Base-by-base conservation (phyloP, 2,797 vertebrate species). In the Botia almorhae region DNA sequence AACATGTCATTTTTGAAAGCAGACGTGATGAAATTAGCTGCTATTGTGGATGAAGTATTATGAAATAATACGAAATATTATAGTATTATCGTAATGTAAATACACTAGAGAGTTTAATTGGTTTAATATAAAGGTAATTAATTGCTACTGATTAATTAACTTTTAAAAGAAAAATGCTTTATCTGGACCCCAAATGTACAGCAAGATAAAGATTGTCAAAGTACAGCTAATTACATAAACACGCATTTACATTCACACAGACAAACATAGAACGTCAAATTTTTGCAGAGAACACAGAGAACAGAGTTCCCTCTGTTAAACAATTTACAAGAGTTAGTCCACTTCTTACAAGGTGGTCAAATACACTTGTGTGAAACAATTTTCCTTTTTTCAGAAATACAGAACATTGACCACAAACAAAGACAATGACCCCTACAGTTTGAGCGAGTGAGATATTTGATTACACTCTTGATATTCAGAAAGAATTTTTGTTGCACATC, bases 281-380 rank as follows among this genome's bases (percentile, higher is more conserved):
- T 69, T 17, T 60, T 69, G 14, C 26, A 21, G 53, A 69, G 36
- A 78, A 60, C 68, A 70, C 12, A 33, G 0, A 61, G 56, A 56
- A 70, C 12, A 33, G 0, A 61, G 56, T 78, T 23, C 55, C 10
- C 10, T 60, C 21, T 46, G 6, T 68, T 29, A 69, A 69, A 69
- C 36, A 69, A 56, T 33, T 33, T 55, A 55, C 10, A 1, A 16
- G 53, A 33, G 33, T 33, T 58, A 19, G 51, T 56, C 63, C 19
- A n/a, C 19, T 58, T 19, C 11, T 58, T 19, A 23, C 21, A 43
- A 48, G 39, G 55, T 69, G 76, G 23, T 69, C 21, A 69, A 69
- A 60, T 11, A 39, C 51, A 46, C 46, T 64, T 53, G 19, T 69
- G 19, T 48, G 53, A 23, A 77, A 69, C 16, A 13, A 14, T 23